A percentile compares a stretch with the other conserved stretches of the same genome.
Evolutionary conservation across 2,888 invertebrate species (phyloP).

Genomic region (Adelognathus sp.): DNA sequence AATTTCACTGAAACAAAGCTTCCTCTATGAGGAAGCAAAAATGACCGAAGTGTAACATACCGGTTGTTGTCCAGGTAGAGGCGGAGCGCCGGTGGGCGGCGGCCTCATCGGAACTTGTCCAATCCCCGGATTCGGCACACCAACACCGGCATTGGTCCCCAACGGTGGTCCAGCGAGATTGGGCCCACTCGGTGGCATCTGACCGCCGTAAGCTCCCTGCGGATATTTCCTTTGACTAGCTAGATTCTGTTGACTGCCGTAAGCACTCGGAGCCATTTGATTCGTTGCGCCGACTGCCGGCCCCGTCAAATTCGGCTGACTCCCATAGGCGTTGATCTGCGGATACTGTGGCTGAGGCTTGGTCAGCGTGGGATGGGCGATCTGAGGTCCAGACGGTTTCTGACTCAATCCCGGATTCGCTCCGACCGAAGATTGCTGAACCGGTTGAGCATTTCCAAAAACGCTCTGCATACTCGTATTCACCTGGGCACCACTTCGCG

Average conservation of each 20-base stretch:
- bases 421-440: not conserved
- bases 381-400: not conserved
- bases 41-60: conserved; percentile 58
- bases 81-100: conserved; percentile 57
- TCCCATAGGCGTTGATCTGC: conserved; percentile 6
- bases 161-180: conserved; percentile 41
- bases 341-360: conserved; percentile 43
- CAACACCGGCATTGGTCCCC: conserved; percentile 13
- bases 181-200: conserved; percentile 62
- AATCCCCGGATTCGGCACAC: conserved; percentile 18
- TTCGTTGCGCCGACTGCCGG: conserved; percentile 1
- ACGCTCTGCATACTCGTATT: conserved; percentile 44
- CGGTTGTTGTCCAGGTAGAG: conserved; percentile 64
- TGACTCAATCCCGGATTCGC: conserved; percentile 26
- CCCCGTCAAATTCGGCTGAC: conserved; percentile 17
- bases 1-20: no score
- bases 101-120: conserved; percentile 59
- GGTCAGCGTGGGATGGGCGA: conserved; percentile 8
- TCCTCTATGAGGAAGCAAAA: no score
- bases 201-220: conserved; percentile 62
- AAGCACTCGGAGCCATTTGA: conserved; percentile 59
- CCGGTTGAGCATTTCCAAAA: conserved; percentile 7
- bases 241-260: conserved; percentile 69
- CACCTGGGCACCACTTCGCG: not conserved
- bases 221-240: conserved; percentile 73